Evolutionary conservation across 2,113 vertebrate species (phyloP).

Genomic region (Dolichallabes microphthalmus): DNA sequence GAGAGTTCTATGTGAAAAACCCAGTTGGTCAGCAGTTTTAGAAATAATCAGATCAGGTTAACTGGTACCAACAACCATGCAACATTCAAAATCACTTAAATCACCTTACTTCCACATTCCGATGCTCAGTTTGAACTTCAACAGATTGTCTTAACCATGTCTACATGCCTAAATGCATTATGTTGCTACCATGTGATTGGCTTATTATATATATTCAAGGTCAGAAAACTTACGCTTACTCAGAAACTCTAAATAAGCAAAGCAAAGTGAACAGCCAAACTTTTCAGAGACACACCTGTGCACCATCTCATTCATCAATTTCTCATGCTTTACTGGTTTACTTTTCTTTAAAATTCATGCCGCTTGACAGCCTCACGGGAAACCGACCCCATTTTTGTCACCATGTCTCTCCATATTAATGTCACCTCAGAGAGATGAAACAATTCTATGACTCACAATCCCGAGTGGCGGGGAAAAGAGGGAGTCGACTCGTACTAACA

Average conservation of each 20-base stretch:
- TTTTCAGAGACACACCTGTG: slow-evolving; percentile 15
- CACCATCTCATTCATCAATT: slow-evolving; percentile 37
- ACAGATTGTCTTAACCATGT: too few species aligned
- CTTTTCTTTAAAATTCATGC: slow-evolving; percentile 22
- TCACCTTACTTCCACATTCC: too few species aligned
- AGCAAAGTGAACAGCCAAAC: not conserved
- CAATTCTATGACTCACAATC: slow-evolving; percentile 39
- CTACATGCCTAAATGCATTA: too few species aligned
- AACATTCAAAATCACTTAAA: too few species aligned
- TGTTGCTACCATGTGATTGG: too few species aligned
- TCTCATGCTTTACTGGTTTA: slow-evolving; percentile 18
- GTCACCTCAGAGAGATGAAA: slow-evolving; percentile 47
- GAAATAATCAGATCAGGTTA: too few species aligned
- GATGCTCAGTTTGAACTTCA: too few species aligned
- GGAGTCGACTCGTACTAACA: slow-evolving; percentile 35
- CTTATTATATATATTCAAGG: not conserved
- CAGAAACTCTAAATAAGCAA: not conserved
- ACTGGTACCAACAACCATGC: too few species aligned
- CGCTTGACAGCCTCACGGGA: slow-evolving; percentile 33
- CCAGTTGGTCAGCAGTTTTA: too few species aligned
- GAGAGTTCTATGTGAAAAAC: too few species aligned
- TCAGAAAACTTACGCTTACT: too few species aligned
- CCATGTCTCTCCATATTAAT: slow-evolving; percentile 37
- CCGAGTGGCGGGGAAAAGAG: slow-evolving; percentile 5
- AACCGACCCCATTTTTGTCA: slow-evolving; percentile 33